Evolutionary conservation across 2,888 invertebrate genomes (phyloP).

Genomic region (Phragmatobia fuliginosa): DNA sequence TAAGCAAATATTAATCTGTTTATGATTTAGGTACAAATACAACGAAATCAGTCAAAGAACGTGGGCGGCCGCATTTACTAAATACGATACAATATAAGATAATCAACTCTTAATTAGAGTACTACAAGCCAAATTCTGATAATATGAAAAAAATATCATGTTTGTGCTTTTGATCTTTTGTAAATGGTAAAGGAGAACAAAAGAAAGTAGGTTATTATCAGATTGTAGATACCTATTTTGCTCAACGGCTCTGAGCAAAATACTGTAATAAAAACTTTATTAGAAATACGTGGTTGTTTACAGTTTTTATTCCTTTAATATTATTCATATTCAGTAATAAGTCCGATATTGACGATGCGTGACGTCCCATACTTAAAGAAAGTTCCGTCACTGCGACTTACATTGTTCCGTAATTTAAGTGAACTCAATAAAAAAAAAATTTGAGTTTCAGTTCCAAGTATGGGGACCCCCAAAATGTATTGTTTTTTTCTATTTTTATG

Average conservation of each 20-base stretch:
- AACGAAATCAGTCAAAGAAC: not conserved
- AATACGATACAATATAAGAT: not conserved
- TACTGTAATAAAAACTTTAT: constrained; percentile 7
- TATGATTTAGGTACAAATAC: not conserved
- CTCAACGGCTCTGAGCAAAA: constrained; percentile 1
- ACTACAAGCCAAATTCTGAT: not conserved
- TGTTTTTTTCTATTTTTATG: too few relatives aligned
- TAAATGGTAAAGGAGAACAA: not conserved
- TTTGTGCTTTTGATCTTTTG: not conserved
- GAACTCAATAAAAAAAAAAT: too few relatives aligned
- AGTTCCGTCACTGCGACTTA: not conserved
- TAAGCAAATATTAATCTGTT: not conserved
- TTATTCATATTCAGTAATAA: not conserved
- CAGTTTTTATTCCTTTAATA: not conserved
- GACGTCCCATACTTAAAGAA: too few relatives aligned
- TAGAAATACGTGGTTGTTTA: not conserved
- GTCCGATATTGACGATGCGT: too few relatives aligned
- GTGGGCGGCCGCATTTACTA: not conserved
- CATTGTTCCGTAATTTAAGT: too few relatives aligned
- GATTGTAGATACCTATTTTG: constrained; percentile 4
- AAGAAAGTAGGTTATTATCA: constrained; percentile 13
- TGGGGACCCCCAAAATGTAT: too few relatives aligned
- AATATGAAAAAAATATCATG: not conserved
- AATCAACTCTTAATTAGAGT: not conserved
- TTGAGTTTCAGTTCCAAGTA: too few relatives aligned